Evolutionary conservation across 2,888 invertebrate genomes (phyloP).

Genomic region (Keiferia lycopersicella): DNA sequence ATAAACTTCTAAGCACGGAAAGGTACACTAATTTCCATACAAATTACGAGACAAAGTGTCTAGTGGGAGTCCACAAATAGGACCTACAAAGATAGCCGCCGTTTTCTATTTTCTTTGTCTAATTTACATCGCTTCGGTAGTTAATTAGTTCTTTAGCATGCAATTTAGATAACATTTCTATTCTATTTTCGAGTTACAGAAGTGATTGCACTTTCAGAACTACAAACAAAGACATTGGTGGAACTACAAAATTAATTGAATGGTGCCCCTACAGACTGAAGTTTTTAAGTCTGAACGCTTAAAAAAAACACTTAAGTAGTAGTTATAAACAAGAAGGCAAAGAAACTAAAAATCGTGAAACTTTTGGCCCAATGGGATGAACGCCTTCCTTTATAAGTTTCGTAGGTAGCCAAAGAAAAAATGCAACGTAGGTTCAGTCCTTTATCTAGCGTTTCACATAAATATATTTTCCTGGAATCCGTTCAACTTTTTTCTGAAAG

Average conservation of each 20-base stretch:
- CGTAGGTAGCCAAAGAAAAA: no score
- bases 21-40: constrained; percentile 22
- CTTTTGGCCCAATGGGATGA: constrained; percentile 28
- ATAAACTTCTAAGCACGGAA: constrained; percentile 21
- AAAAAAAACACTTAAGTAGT: neutral
- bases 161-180: constrained; percentile 15
- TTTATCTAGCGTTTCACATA: constrained; percentile 22
- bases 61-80: constrained; percentile 8
- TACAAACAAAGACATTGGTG: no score
- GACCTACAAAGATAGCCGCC: constrained; percentile 7
- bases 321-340: constrained; percentile 14
- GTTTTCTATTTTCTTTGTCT: constrained; percentile 8
- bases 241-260: neutral
- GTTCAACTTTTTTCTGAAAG: neutral
- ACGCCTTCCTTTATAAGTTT: constrained; percentile 26
- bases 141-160: constrained; percentile 19
- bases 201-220: constrained; percentile 6
- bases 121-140: constrained; percentile 3
- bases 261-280: neutral
- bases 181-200: neutral
- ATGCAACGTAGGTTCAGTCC: constrained; percentile 23
- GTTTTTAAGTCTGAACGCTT: neutral
- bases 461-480: neutral
- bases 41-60: constrained; percentile 22
- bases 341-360: constrained; percentile 29